Conservation (phyloP, 2,888 invertebrate species). For the Pemphredon lugubris region DNA sequence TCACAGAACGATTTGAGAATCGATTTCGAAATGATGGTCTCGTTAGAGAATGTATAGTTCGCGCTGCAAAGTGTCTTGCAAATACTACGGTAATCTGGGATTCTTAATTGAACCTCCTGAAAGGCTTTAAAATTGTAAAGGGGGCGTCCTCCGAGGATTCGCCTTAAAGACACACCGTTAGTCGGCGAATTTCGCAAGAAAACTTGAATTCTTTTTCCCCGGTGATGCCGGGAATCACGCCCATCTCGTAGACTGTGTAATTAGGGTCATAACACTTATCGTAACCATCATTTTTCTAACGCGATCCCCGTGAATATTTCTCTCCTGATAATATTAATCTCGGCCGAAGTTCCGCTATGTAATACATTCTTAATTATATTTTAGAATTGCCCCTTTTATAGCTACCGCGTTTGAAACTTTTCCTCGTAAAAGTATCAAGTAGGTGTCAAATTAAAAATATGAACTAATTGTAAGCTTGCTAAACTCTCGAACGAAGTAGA, state of each 20-base stretch:
- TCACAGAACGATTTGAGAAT: too few relatives aligned
- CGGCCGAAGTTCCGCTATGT: too few relatives aligned
- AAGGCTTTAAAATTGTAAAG: background rate
- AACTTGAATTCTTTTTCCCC: constrained; percentile 6
- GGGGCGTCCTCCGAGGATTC: constrained; percentile 1
- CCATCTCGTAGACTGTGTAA: constrained; percentile 19
- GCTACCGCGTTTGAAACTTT: too few relatives aligned
- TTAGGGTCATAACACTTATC: constrained; percentile 16
- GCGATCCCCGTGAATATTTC: constrained; percentile 3
- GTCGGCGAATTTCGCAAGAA: background rate
- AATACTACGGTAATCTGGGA: background rate
- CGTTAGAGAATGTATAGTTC: constrained; percentile 1
- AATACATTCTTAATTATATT: too few relatives aligned
- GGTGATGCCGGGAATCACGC: constrained; percentile 2
- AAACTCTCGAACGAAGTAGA: too few relatives aligned
- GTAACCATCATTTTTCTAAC: constrained; percentile 3
- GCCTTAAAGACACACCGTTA: constrained; percentile 11
- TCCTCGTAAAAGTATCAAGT: too few relatives aligned
- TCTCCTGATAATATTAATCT: too few relatives aligned
- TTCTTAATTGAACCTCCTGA: constrained; percentile 13
- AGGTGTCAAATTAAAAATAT: too few relatives aligned
- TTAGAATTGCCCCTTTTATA: too few relatives aligned
- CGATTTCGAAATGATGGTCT: background rate
- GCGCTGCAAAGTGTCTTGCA: background rate
- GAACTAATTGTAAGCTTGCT: too few relatives aligned